A percentile compares a stretch with the other conserved stretches of the same genome.
Evolutionary conservation across 2,888 invertebrate genomes (phyloP).

Genomic region (Drosophila meridionalis): DNA sequence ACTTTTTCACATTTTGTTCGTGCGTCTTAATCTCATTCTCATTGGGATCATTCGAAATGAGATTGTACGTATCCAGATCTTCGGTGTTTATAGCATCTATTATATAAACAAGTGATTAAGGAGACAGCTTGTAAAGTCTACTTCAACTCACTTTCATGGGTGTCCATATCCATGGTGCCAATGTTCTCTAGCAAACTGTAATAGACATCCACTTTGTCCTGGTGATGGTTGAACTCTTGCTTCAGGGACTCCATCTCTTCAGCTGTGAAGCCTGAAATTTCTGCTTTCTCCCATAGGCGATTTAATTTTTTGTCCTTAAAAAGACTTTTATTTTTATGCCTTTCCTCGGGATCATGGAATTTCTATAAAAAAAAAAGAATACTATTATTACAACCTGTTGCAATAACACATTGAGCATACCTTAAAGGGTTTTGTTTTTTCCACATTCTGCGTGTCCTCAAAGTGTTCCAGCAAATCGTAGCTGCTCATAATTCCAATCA

Average conservation of each 20-base stretch:
- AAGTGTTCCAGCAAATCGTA: constrained; percentile 93
- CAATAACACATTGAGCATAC: constrained; percentile 43
- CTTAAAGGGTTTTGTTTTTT: constrained; percentile 84
- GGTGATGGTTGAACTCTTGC: constrained; percentile 96
- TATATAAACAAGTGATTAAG: not conserved
- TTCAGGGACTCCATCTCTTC: constrained; percentile 93
- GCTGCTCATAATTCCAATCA: constrained; percentile 92
- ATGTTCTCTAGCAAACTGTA: constrained; percentile 91
- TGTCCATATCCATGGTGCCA: constrained; percentile 86
- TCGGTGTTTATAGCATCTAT: constrained; percentile 92
- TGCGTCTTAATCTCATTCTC: constrained; percentile 86
- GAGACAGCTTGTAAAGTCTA: not conserved
- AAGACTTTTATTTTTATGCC: constrained; percentile 90
- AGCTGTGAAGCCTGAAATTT: constrained; percentile 93
- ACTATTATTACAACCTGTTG: constrained; percentile 11
- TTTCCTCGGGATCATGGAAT: constrained; percentile 86
- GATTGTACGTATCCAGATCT: constrained; percentile 90
- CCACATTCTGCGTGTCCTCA: constrained; percentile 88
- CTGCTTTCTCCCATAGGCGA: constrained; percentile 95
- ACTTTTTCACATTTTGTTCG: constrained; percentile 84
- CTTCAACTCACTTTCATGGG: constrained; percentile 88
- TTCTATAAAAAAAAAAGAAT: constrained; percentile 67
- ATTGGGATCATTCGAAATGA: constrained; percentile 87
- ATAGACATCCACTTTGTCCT: constrained; percentile 96
- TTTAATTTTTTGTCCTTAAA: constrained; percentile 96